Conservation (phyloP, 2,113 vertebrate genomes). For the Acrocephalus arundinaceus region DNA sequence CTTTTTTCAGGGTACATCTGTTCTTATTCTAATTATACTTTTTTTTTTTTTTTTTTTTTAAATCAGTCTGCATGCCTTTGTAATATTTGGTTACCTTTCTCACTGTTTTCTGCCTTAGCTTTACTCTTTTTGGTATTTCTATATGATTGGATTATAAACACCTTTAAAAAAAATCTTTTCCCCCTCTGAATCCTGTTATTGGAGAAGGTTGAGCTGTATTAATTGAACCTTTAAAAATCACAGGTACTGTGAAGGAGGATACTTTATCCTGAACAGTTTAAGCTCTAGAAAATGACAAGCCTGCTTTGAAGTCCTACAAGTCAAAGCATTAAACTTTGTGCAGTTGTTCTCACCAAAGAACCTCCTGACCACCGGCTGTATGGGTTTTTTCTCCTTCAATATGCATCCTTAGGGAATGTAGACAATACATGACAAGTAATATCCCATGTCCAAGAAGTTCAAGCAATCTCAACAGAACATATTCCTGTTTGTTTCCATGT, state of each 20-base stretch:
- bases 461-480: neutral
- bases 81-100: neutral
- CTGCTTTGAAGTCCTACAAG: neutral
- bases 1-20: neutral
- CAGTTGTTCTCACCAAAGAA: neutral
- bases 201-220: neutral
- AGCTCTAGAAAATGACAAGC: neutral
- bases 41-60: no score
- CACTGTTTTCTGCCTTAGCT: neutral
- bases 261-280: neutral
- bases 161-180: neutral
- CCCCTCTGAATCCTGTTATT: neutral
- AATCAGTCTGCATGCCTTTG: neutral
- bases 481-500: neutral
- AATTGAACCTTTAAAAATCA: neutral
- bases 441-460: neutral
- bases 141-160: neutral
- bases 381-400: fast-evolving
- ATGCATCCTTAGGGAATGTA: neutral
- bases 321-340: neutral
- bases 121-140: neutral
- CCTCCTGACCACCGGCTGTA: neutral
- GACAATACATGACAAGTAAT: neutral
- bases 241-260: neutral
- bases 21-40: neutral